These are phyloP conservation scores for Cathartes aura DNA, from an alignment of 2,113 vertebrate genomes.

Conservation along the genomic window DNA sequence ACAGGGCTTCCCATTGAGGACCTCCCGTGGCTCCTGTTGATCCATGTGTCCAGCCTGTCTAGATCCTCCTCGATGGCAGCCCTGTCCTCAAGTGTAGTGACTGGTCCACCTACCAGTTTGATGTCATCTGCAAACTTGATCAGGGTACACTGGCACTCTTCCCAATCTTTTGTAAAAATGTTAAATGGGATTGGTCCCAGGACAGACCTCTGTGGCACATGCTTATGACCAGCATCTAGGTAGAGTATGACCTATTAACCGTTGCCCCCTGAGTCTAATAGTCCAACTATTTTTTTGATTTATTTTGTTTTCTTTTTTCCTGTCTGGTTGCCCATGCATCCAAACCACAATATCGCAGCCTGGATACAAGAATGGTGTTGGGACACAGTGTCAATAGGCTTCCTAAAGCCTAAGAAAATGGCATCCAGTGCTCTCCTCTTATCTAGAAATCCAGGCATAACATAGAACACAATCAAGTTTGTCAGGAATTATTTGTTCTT, in stretches of 20 bases:
- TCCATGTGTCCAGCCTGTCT: background rate
- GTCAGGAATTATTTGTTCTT: background rate
- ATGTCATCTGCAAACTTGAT: background rate
- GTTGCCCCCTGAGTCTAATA: background rate
- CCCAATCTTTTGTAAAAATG: background rate
- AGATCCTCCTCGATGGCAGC: background rate
- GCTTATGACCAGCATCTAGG: background rate
- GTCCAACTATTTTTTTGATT: background rate
- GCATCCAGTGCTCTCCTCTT: background rate
- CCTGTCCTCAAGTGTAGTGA: rapidly evolving
- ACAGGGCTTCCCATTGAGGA: background rate
- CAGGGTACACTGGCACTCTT: background rate
- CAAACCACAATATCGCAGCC: background rate
- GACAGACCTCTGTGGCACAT: background rate
- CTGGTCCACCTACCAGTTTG: background rate
- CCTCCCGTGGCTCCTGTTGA: background rate
- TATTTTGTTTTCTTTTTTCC: background rate
- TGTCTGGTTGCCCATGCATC: background rate
- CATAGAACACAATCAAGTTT: background rate
- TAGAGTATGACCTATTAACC: background rate
- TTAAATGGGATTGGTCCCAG: background rate
- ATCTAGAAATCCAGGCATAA: background rate
- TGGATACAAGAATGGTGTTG: background rate
- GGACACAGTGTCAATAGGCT: background rate
- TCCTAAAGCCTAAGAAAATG: background rate